Evolutionary conservation across 2,888 invertebrate species (phyloP).

Genomic region (Microplitis manilae): DNA sequence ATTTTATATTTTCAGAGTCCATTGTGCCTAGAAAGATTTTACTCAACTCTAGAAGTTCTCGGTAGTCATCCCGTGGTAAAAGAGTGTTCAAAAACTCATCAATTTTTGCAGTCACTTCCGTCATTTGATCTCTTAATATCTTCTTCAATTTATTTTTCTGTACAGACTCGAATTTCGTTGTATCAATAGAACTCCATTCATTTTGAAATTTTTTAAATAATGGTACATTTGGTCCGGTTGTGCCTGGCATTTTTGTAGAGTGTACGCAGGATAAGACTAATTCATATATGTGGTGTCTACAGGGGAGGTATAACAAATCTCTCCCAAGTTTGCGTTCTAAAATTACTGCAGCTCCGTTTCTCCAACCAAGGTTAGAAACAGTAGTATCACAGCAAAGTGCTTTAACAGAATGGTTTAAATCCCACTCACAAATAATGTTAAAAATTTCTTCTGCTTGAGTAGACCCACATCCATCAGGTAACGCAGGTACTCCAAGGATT

Average conservation of each 20-base stretch:
- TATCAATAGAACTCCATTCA: slow-evolving; percentile 14
- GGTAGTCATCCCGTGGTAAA: slow-evolving; percentile 46
- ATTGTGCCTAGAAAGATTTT: slow-evolving; percentile 32
- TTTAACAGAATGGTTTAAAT: slow-evolving; percentile 21
- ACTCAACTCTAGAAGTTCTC: slow-evolving; percentile 46
- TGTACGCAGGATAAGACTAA: slow-evolving; percentile 32
- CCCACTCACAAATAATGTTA: slow-evolving; percentile 40
- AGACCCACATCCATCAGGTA: slow-evolving; percentile 38
- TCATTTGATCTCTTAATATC: slow-evolving; percentile 16
- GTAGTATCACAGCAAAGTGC: slow-evolving; percentile 45
- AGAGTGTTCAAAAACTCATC: slow-evolving; percentile 11
- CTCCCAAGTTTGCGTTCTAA: slow-evolving; percentile 38
- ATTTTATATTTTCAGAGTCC: slow-evolving; percentile 35
- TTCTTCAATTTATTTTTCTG: neutral
- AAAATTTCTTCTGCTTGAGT: slow-evolving; percentile 41
- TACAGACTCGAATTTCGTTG: neutral
- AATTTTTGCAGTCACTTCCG: slow-evolving; percentile 17
- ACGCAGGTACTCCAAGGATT: slow-evolving; percentile 34
- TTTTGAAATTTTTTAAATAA: slow-evolving; percentile 19
- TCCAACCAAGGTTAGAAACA: slow-evolving; percentile 39
- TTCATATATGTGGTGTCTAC: slow-evolving; percentile 43
- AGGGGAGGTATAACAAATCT: slow-evolving; percentile 38
- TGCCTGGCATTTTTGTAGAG: slow-evolving; percentile 20
- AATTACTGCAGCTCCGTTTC: slow-evolving; percentile 39
- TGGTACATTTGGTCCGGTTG: slow-evolving; percentile 24